phyloP scores from a whole-genome alignment of 1,140 invertebrate genomes.

The Antheraea pernyi region DNA sequence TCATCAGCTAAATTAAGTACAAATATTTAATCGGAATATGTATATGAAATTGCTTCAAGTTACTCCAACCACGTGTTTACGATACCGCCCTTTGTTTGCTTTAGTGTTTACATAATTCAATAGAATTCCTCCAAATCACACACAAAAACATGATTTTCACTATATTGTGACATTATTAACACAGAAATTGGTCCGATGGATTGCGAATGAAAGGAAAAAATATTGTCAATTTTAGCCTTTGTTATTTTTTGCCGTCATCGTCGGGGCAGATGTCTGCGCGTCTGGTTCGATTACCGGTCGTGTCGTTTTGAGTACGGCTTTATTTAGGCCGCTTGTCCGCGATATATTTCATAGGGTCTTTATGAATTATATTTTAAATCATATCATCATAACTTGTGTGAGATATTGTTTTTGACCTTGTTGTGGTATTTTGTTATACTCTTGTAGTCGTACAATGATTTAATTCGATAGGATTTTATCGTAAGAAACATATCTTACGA shows the following conservation, averaged over 20 bases:
- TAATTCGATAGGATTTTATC: neutral
- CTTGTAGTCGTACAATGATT: neutral
- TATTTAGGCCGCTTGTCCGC: slow-evolving; percentile 48
- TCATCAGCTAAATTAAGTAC: too few species aligned
- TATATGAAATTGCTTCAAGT: neutral
- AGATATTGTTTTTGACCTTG: too few species aligned
- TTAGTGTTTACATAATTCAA: slow-evolving; percentile 55
- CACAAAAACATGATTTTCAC: slow-evolving; percentile 41
- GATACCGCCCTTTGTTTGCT: neutral
- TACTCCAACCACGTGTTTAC: neutral
- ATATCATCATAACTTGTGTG: neutral
- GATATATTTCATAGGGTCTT: slow-evolving; percentile 37
- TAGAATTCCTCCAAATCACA: slow-evolving; percentile 23
- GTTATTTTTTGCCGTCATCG: slow-evolving; percentile 44
- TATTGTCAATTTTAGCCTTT: slow-evolving; percentile 40
- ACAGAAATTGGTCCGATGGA: slow-evolving; percentile 58
- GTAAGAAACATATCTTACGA: neutral
- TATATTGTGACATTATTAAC: slow-evolving; percentile 65
- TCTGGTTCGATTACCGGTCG: slow-evolving; percentile 50
- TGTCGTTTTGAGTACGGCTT: slow-evolving; percentile 51
- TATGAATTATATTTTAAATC: neutral
- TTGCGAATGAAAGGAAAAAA: slow-evolving; percentile 28
- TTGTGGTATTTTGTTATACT: too few species aligned
- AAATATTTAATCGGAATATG: neutral
- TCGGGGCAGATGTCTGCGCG: slow-evolving; percentile 49